Percentiles rank a stretch among this genome's conserved stretches.
phyloP scores from a whole-genome alignment of 2,113 vertebrate genomes.

The Mormoops blainvillei region DNA sequence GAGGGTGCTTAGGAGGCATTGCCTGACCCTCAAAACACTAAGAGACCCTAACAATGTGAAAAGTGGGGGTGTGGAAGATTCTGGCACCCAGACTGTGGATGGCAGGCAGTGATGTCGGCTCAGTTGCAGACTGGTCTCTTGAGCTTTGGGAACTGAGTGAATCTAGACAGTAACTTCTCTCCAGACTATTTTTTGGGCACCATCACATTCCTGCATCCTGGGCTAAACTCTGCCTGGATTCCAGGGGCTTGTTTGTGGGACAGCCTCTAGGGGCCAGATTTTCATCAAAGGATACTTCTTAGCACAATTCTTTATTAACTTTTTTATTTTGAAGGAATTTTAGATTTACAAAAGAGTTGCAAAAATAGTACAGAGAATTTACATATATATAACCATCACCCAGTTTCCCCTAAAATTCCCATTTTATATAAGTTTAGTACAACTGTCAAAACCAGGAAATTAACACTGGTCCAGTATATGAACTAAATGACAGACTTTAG shows the following conservation, averaged over 20 bases:
- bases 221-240: neutral
- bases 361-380: neutral
- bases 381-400: neutral
- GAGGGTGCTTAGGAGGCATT: neutral
- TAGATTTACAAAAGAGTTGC: neutral
- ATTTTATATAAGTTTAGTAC: neutral
- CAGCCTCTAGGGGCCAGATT: neutral
- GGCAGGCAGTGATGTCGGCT: neutral
- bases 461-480: neutral
- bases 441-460: neutral
- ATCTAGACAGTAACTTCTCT: neutral
- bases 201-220: neutral
- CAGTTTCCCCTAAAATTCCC: neutral
- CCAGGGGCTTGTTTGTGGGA: neutral
- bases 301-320: neutral
- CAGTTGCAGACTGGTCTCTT: neutral
- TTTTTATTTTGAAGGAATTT: conserved; percentile 9
- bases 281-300: neutral
- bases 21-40: neutral
- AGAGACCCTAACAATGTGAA: neutral
- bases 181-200: neutral
- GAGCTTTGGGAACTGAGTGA: neutral
- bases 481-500: neutral
- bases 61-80: neutral
- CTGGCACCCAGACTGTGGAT: neutral